Conservation (phyloP, 2,113 vertebrate genomes). For the Turdus rufiventris region DNA sequence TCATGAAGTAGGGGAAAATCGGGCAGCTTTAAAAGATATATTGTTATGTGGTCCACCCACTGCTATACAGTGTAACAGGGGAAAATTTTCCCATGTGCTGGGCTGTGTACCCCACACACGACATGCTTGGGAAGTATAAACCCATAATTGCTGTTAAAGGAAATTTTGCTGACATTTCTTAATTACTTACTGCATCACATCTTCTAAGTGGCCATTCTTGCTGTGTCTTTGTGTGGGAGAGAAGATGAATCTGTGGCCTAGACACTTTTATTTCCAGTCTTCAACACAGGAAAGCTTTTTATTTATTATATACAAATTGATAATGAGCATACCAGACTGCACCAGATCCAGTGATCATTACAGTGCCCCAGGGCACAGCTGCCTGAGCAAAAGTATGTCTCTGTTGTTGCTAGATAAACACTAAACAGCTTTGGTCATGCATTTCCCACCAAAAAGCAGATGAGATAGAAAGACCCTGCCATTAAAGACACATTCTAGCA, state of each 20-base stretch:
- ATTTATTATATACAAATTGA: not conserved
- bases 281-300: not conserved
- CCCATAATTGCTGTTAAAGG: not conserved
- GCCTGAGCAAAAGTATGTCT: not conserved
- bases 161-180: not conserved
- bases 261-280: not conserved
- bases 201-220: not conserved
- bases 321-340: not conserved
- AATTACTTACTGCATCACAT: not conserved
- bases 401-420: not conserved
- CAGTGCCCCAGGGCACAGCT: not conserved
- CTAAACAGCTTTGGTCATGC: not conserved
- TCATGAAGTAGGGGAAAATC: not conserved
- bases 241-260: not conserved
- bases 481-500: not conserved
- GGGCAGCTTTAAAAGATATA: not conserved
- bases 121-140: not conserved
- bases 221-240: not conserved
- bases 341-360: not conserved
- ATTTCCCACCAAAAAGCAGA: not conserved
- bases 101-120: not conserved
- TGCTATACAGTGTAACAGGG: not conserved
- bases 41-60: not conserved
- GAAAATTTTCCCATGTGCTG: not conserved
- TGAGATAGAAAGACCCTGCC: not conserved